Evolutionary conservation across 2,888 invertebrate species (phyloP).

Genomic region (Protodeltote pygarga): DNA sequence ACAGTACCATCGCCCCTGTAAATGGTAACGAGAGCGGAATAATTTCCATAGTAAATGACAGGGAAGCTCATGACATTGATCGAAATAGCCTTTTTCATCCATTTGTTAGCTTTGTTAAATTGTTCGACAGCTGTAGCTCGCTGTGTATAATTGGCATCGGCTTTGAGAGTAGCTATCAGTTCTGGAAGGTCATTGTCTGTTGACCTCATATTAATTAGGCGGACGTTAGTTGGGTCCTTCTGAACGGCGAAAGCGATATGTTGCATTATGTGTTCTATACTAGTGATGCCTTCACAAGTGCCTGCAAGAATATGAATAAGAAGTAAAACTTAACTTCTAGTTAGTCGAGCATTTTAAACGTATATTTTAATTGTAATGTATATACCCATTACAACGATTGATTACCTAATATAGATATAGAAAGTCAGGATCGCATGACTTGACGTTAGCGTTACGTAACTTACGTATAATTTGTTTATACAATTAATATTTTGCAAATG

Average conservation of each 20-base stretch:
- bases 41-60: slow-evolving; percentile 84
- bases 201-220: slow-evolving; percentile 84
- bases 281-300: slow-evolving; percentile 86
- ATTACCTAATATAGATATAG: no score
- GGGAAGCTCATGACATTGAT: slow-evolving; percentile 90
- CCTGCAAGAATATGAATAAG: slow-evolving; percentile 57
- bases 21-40: slow-evolving; percentile 88
- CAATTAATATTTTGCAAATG: no score
- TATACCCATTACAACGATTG: no score
- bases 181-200: slow-evolving; percentile 76
- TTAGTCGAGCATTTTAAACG: no score
- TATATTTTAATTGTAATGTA: no score
- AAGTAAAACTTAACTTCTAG: not conserved
- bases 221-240: slow-evolving; percentile 87
- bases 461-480: no score
- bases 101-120: slow-evolving; percentile 90
- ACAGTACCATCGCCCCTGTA: slow-evolving; percentile 91
- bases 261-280: slow-evolving; percentile 90
- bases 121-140: slow-evolving; percentile 79
- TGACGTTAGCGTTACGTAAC: no score
- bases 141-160: slow-evolving; percentile 84
- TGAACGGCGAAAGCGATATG: slow-evolving; percentile 87
- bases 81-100: slow-evolving; percentile 91
- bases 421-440: no score
- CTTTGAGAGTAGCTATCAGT: slow-evolving; percentile 85